Percentiles rank a stretch among this genome's conserved stretches.
Conservation (phyloP, 2,797 vertebrate genomes). For the Ficedula albicollis region DNA sequence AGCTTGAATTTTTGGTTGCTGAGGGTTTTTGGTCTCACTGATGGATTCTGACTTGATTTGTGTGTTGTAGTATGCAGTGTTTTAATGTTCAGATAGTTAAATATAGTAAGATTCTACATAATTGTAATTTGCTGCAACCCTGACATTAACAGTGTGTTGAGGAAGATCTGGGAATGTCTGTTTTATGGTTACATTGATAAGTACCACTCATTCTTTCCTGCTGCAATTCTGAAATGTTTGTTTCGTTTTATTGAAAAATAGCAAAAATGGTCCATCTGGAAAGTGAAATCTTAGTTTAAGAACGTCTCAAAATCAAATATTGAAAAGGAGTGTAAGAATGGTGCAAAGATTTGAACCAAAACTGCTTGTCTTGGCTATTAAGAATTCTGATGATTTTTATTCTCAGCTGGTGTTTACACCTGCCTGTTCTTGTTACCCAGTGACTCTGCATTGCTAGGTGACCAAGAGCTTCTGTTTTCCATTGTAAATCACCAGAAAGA, state of each 20-base stretch:
- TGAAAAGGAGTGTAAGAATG: neutral
- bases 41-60: neutral
- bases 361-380: neutral
- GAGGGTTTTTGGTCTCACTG: neutral
- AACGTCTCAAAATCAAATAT: neutral
- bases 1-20: neutral
- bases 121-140: neutral
- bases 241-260: neutral
- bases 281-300: neutral
- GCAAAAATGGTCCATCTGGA: neutral
- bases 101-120: neutral
- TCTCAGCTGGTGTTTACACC: neutral
- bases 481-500: neutral
- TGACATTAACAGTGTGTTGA: neutral
- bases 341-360: neutral
- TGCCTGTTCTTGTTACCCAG: neutral
- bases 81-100: neutral
- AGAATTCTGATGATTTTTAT: neutral
- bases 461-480: neutral
- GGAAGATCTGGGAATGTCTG: neutral
- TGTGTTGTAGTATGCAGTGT: neutral
- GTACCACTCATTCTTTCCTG: neutral
- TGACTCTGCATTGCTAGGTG: neutral
- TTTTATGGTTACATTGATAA: neutral
- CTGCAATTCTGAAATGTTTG: neutral